These are phyloP conservation scores for Petrophora chlorosata DNA, from an alignment of 2,888 invertebrate genomes.

Conservation along the genomic window DNA sequence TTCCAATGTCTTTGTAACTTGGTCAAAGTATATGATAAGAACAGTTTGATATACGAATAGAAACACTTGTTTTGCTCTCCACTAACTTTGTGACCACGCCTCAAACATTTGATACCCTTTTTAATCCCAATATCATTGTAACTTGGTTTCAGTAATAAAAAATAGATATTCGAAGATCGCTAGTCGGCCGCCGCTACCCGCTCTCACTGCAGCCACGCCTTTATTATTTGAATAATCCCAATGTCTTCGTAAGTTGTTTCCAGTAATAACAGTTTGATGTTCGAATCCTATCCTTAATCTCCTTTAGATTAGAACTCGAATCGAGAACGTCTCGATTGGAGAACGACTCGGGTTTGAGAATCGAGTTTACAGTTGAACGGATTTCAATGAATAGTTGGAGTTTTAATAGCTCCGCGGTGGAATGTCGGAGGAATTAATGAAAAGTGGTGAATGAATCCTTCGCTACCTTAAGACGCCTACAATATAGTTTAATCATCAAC, in stretches of 20 bases:
- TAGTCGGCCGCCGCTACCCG: conserved; percentile 26
- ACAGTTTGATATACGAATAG: background rate
- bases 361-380: background rate
- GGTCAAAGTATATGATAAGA: background rate
- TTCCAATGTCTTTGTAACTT: background rate
- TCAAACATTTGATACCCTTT: no score
- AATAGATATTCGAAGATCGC: no score
- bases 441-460: background rate
- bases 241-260: conserved; percentile 43
- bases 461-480: no score
- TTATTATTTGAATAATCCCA: conserved; percentile 47
- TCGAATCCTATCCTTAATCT: conserved; percentile 22
- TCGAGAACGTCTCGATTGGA: conserved; percentile 1
- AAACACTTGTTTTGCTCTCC: no score
- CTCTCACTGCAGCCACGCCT: conserved; percentile 30
- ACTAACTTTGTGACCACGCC: no score
- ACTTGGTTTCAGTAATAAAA: no score
- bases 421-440: background rate
- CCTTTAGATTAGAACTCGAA: conserved; percentile 1
- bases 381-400: conserved; percentile 1
- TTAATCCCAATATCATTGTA: no score
- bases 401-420: background rate
- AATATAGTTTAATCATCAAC: no score
- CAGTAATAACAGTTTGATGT: conserved; percentile 50
- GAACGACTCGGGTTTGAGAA: conserved; percentile 21